Evolutionary conservation across 2,113 vertebrate species (phyloP), one percentile per base, ranked within the genome.

Genomic region (Rhinogobius similis): DNA sequence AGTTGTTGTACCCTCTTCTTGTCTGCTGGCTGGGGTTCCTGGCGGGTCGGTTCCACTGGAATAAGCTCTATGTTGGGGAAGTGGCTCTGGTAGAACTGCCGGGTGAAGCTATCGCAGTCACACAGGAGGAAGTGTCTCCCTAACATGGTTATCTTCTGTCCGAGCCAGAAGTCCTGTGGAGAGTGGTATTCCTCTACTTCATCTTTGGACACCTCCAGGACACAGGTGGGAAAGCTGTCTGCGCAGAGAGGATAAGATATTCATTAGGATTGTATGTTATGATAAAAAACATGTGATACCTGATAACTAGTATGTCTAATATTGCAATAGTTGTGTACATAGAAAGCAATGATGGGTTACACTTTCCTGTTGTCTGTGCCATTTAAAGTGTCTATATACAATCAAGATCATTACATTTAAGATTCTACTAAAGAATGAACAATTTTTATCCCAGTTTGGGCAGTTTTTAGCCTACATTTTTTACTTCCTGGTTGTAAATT

Each of bases 161-260:
- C 97, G 0, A 98, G 77, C 24, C 79, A 89, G 90, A 99, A 97
- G 90, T 98, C 97, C 82, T 87, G 93, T 38, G 95, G 95, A 10
- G 93, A 93, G 70, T 89, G 95, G 88, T 94, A 99, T 81, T 99
- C 94, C 1, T 92, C 84, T 12, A 99, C 97, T n/a, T 99, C 97
- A 0, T 93, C 73, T 3, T 90, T 79, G 1, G 96, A 94, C 44
- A 97, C 78, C 82, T 99, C 96, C 78, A 99, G 87, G 67, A 97
- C 93, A 68, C 95, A 95, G 55, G 87, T 92, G 14, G 97, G 96
- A 72, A 98, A 98, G 12, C 76, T 74, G 50, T 92, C 98, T 99
- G 86, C 9, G 20, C 46, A 50, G 20, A 21, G 20, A 21, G 20
- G 1, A 50, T 8, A 21, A n/a, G 7, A 50, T 9, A n/a, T 50